These are phyloP conservation scores for Zeuzera pyrina DNA, from an alignment of 2,888 invertebrate species.

Conservation along the genomic window DNA sequence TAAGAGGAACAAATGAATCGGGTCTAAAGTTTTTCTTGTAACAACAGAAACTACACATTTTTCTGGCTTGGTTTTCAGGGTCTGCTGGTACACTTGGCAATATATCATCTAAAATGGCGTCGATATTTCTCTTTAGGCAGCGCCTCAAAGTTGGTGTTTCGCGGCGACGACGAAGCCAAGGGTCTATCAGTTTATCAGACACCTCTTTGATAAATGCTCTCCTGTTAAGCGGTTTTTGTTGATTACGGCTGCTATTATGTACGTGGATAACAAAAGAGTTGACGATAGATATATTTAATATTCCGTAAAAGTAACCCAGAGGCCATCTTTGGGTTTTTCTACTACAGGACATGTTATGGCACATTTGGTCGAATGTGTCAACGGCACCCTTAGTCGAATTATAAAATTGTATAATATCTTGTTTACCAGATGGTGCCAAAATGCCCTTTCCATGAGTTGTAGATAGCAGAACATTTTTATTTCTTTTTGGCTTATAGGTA, in stretches of 20 bases:
- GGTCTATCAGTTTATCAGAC: no score
- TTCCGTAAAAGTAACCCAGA: constrained; percentile 17
- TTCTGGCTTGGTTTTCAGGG: no score
- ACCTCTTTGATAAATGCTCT: constrained; percentile 5
- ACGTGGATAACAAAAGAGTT: constrained; percentile 13
- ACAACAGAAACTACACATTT: no score
- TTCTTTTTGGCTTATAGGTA: neutral
- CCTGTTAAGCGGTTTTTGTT: constrained; percentile 5
- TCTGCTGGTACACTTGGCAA: no score
- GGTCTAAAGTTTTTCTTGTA: no score
- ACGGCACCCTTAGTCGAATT: constrained; percentile 15
- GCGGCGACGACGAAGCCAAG: no score
- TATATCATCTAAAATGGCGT: no score
- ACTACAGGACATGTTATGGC: constrained; percentile 12
- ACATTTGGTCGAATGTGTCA: constrained; percentile 17
- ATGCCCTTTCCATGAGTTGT: constrained; percentile 8
- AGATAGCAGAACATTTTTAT: constrained; percentile 7
- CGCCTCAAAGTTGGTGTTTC: no score
- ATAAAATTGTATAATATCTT: constrained; percentile 11
- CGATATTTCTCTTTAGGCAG: no score
- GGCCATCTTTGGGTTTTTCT: constrained; percentile 16
- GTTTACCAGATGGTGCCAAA: constrained; percentile 4
- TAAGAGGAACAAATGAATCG: no score
- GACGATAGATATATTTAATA: constrained; percentile 12
- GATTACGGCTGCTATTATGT: constrained; percentile 4